Evolutionary conservation across 1,140 invertebrate genomes (phyloP), one percentile per base, ranked within the genome.

Genomic region (Thaumatotibia leucotreta): DNA sequence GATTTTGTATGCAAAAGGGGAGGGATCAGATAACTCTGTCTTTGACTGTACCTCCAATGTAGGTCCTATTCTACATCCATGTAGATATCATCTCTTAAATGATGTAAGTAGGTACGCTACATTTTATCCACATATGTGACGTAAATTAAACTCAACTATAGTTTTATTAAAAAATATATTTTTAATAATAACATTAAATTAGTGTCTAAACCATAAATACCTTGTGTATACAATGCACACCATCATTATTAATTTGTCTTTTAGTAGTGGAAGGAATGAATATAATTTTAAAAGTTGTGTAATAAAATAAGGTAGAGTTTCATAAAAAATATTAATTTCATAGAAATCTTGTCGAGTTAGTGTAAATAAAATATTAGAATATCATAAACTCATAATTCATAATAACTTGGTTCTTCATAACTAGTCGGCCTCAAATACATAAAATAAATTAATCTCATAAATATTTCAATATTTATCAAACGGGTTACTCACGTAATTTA

Each of bases 241-340:
- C 35, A 67, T 72, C 64, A 64, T 69, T 32, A 61, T 39, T 66
- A 29, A 65, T 66, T 76, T 79, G 77, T 79, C 77, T 81, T 79
- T 63, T 62, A 63, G 61, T 67, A 76, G 70, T 68, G 65, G 64
- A 69, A 81, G 74, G 76, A 81, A 81, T 79, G 76, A 76, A 72
- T 74, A 76, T 45, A 70, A 71, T 73, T 73, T 45, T 29, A 29
- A n/a, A 52, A 67, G 24, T 66, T 58, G 45, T 66, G 49, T 49
- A 68, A 29, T 35, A 35, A 35, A n/a, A 35, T 8, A 68, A 31
- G 10, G 31, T 35, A 23, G 39, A 45, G 22, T 22, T 58, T 58
- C 17, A 67, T 39, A 58, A 63, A 67, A 63, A n/a, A 54, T 58
- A 63, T n/a, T 58, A 39, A 61, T 22, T 11, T 23, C 4, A 22